Evolutionary conservation across 2,797 vertebrate genomes (phyloP).

Genomic region (Anas bahamensis): DNA sequence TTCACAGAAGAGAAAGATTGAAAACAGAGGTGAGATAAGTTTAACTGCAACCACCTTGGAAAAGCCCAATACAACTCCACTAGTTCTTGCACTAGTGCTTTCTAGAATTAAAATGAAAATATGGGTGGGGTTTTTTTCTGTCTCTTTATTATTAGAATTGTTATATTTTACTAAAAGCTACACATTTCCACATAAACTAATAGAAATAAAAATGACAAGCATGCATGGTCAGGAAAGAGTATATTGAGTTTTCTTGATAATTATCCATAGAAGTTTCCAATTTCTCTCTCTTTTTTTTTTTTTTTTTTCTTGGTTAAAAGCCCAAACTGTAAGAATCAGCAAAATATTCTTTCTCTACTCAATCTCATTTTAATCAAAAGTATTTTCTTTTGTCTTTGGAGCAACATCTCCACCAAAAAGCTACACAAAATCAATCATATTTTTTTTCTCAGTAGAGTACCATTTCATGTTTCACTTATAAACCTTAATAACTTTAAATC

Average conservation of each 20-base stretch:
- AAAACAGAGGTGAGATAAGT: background rate
- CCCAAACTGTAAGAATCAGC: background rate
- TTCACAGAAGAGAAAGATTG: background rate
- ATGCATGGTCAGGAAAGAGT: background rate
- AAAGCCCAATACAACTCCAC: background rate
- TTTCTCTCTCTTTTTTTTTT: background rate
- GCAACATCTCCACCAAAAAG: background rate
- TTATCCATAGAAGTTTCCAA: background rate
- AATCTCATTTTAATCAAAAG: background rate
- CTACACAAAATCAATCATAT: constrained; percentile 5
- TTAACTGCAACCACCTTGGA: background rate
- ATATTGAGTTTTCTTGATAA: background rate
- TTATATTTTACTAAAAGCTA: background rate
- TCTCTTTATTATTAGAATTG: background rate
- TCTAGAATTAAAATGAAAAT: background rate
- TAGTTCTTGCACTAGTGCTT: background rate
- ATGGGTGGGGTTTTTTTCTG: background rate
- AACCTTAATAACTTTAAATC: background rate
- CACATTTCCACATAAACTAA: background rate
- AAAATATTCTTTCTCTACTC: background rate
- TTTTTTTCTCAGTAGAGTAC: background rate
- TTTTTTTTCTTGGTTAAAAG: background rate
- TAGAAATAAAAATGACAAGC: background rate
- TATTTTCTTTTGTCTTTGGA: background rate
- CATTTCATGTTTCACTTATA: background rate